Percentiles rank a stretch among this genome's conserved stretches.
phyloP scores from a whole-genome alignment of 2,797 vertebrate genomes.

The Lutjanus argentimaculatus region DNA sequence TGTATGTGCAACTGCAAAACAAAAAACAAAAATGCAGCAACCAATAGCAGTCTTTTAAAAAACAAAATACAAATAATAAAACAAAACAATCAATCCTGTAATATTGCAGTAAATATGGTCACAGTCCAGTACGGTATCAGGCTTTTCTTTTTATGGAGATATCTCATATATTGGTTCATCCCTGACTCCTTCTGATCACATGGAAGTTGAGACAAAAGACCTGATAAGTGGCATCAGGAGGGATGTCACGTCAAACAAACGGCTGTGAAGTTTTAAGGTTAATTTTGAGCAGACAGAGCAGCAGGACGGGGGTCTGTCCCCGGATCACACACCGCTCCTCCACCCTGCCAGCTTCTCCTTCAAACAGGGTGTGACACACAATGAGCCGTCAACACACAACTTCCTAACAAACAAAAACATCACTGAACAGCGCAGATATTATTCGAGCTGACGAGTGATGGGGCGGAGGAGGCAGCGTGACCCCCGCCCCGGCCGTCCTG shows the following conservation, averaged over 20 bases:
- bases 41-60: too few relatives aligned
- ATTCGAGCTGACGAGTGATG: background rate
- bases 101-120: too few relatives aligned
- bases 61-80: too few relatives aligned
- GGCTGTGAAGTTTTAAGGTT: slow-evolving; percentile 3
- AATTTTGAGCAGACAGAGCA: background rate
- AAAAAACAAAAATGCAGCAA: too few relatives aligned
- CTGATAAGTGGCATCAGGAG: slow-evolving; percentile 11
- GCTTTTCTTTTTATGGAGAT: background rate
- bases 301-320: slow-evolving; percentile 9
- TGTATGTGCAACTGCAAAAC: too few relatives aligned
- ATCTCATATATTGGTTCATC: too few relatives aligned
- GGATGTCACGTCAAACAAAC: background rate
- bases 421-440: background rate
- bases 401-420: slow-evolving; percentile 19
- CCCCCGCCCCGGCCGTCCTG: slow-evolving; percentile 9
- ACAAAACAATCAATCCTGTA: too few relatives aligned
- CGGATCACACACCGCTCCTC: slow-evolving; percentile 2
- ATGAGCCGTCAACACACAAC: slow-evolving; percentile 37
- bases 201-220: slow-evolving; percentile 55
- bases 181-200: slow-evolving; percentile 1
- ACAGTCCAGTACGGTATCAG: too few relatives aligned
- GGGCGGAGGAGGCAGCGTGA: background rate
- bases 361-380: slow-evolving; percentile 83
- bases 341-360: slow-evolving; percentile 43